These are phyloP conservation scores for Phorcus lineatus DNA, from an alignment of 2,888 invertebrate species.

Conservation along the genomic window DNA sequence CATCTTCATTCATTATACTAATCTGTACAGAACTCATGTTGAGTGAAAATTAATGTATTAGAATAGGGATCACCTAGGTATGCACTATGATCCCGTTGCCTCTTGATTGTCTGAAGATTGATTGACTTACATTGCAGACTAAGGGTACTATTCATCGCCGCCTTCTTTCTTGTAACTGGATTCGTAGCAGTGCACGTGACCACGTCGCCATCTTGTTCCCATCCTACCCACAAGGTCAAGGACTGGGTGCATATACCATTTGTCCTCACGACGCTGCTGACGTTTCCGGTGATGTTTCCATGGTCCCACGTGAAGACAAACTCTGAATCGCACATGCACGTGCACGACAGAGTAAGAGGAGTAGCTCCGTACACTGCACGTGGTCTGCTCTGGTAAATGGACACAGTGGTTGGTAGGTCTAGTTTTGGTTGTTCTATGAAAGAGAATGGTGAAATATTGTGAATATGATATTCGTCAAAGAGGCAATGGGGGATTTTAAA, in stretches of 20 bases:
- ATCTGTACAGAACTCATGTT: too few relatives aligned
- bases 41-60: too few relatives aligned
- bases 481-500: too few relatives aligned
- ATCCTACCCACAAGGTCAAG: background rate
- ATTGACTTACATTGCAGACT: background rate
- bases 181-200: background rate
- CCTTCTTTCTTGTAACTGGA: background rate
- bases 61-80: too few relatives aligned
- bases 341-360: background rate
- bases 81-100: too few relatives aligned
- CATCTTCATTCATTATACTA: too few relatives aligned
- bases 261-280: background rate
- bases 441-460: background rate
- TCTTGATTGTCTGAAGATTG: too few relatives aligned
- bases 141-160: background rate
- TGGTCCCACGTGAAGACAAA: constrained; percentile 2
- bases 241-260: background rate
- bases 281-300: background rate
- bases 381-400: background rate
- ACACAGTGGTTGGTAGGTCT: background rate
- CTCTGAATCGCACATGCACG: background rate
- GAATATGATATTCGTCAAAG: too few relatives aligned
- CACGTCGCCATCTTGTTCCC: background rate
- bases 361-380: background rate
- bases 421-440: background rate